These are phyloP conservation scores for Solenodon paradoxus DNA, from an alignment of 2,113 vertebrate genomes.

Conservation along the genomic window DNA sequence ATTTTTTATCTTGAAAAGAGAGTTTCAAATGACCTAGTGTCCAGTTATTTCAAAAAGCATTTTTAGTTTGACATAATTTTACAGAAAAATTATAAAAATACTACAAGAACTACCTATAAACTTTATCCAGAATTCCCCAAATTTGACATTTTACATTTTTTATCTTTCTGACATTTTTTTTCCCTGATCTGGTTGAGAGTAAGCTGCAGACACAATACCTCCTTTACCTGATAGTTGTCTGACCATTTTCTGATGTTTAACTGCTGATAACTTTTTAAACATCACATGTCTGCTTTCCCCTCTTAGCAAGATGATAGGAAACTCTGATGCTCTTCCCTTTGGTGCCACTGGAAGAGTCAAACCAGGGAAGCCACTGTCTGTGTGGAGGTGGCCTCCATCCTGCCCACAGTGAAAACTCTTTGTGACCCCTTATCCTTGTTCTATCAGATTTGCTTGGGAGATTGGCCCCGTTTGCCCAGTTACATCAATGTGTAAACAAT, in stretches of 20 bases:
- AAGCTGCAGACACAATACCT: background rate
- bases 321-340: background rate
- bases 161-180: background rate
- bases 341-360: background rate
- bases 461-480: background rate
- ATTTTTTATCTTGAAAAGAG: background rate
- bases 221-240: background rate
- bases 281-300: no score
- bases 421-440: no score
- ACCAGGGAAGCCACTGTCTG: background rate
- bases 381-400: accelerated
- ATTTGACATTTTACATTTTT: background rate
- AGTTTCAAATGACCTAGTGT: background rate
- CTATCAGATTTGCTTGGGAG: background rate
- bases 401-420: background rate
- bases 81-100: background rate
- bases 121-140: background rate
- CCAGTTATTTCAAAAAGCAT: background rate
- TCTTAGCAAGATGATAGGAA: background rate
- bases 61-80: background rate
- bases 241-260: background rate
- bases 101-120: background rate
- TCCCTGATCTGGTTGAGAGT: background rate
- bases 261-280: background rate
- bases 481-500: background rate